phyloP scores from a whole-genome alignment of 2,113 vertebrate species.

The Myotis lucifugus region DNA sequence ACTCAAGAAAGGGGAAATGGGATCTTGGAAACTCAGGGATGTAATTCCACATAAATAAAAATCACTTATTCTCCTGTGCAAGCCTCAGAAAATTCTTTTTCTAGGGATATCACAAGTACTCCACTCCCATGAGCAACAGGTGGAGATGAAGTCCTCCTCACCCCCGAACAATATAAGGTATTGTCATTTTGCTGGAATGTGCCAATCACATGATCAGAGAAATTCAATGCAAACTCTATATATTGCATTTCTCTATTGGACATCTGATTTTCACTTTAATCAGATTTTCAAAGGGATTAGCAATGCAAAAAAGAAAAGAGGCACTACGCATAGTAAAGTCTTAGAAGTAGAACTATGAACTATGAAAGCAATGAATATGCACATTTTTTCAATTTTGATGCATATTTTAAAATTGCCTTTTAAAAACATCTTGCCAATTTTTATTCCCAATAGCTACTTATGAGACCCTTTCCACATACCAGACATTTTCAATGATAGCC shows the following conservation, averaged over 20 bases:
- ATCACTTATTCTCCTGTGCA: no score
- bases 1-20: no score
- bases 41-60: no score
- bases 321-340: neutral
- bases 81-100: no score
- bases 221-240: neutral
- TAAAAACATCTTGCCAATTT: slow-evolving; percentile 17
- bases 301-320: neutral
- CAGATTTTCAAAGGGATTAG: slow-evolving; percentile 25
- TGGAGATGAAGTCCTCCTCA: no score
- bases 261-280: neutral
- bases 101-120: no score
- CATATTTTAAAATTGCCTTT: slow-evolving; percentile 8
- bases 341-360: neutral
- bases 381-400: neutral
- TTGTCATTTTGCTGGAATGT: neutral
- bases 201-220: neutral
- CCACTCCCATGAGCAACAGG: no score
- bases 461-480: neutral
- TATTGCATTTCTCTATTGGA: no score
- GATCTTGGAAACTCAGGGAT: no score
- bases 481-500: neutral
- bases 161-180: no score
- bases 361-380: neutral
- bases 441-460: neutral